phyloP scores from a whole-genome alignment of 2,888 invertebrate species.

The Eucera pruinosa region DNA sequence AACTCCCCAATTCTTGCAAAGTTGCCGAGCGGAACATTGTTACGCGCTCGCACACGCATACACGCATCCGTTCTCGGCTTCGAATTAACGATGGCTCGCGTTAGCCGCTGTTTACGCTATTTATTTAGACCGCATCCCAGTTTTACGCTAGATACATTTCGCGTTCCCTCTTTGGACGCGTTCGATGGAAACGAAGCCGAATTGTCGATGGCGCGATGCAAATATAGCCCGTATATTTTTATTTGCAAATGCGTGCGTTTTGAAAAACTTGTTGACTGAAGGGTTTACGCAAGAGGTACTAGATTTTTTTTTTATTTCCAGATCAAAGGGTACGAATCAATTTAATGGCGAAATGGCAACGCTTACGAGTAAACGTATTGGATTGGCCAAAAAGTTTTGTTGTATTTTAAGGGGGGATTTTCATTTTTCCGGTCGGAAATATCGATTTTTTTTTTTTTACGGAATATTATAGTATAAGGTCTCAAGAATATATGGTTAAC shows the following conservation, averaged over 20 bases:
- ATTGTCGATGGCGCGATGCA: not conserved
- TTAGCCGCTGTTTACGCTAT: constrained; percentile 24
- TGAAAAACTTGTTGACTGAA: not conserved
- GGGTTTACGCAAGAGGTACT: not conserved
- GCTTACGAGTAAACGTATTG: too few relatives aligned
- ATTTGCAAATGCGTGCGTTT: constrained; percentile 22
- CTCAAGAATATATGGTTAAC: too few relatives aligned
- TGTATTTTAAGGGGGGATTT: too few relatives aligned
- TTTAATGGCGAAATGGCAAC: too few relatives aligned
- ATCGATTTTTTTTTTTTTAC: too few relatives aligned
- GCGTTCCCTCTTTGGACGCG: not conserved
- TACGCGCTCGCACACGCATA: constrained; percentile 4
- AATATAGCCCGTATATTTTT: not conserved
- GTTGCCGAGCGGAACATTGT: constrained; percentile 6
- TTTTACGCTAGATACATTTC: constrained; percentile 10
- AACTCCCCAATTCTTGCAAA: constrained; percentile 11
- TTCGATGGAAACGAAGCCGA: not conserved
- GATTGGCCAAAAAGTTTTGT: too few relatives aligned
- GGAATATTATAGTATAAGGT: too few relatives aligned
- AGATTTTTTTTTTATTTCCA: not conserved
- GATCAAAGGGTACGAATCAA: not conserved
- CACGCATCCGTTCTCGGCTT: constrained; percentile 30
- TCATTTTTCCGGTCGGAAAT: too few relatives aligned
- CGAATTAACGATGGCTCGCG: constrained; percentile 26
- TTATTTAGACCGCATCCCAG: constrained; percentile 15